Conservation (phyloP, 1,140 invertebrate genomes). For the Proctacanthus coquilletti region DNA sequence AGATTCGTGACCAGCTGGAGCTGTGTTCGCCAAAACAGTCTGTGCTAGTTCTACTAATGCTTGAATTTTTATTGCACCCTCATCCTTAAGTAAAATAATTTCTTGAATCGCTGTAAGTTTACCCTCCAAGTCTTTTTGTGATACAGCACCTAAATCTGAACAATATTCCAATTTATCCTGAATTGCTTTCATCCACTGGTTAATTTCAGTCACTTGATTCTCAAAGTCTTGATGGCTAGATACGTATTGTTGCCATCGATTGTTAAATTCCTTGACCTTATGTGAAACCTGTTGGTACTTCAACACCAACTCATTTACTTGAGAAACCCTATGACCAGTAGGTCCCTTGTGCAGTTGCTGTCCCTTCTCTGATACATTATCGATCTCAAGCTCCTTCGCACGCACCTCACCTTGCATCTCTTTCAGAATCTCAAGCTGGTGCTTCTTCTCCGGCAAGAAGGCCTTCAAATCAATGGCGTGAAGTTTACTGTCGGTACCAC, state of each 20-base stretch:
- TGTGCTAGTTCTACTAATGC: slow-evolving; percentile 76
- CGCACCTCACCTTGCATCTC: slow-evolving; percentile 72
- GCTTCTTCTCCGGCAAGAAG: slow-evolving; percentile 65
- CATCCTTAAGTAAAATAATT: slow-evolving; percentile 73
- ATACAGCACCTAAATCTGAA: slow-evolving; percentile 60
- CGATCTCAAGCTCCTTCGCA: slow-evolving; percentile 84
- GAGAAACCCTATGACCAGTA: slow-evolving; percentile 38
- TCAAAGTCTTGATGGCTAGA: slow-evolving; percentile 78
- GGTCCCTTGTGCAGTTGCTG: slow-evolving; percentile 63
- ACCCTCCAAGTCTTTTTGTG: slow-evolving; percentile 69
- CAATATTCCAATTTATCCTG: slow-evolving; percentile 72
- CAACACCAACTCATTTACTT: slow-evolving; percentile 71
- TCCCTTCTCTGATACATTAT: slow-evolving; percentile 77
- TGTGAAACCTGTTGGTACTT: slow-evolving; percentile 82
- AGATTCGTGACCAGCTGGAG: slow-evolving; percentile 66
- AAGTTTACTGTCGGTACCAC: slow-evolving; percentile 72
- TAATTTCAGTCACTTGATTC: slow-evolving; percentile 60
- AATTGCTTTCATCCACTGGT: slow-evolving; percentile 70
- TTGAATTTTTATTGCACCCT: slow-evolving; percentile 77
- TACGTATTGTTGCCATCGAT: slow-evolving; percentile 85
- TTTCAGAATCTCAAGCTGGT: slow-evolving; percentile 65
- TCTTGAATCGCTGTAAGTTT: slow-evolving; percentile 76
- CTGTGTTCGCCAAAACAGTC: slow-evolving; percentile 82
- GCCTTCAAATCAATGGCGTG: slow-evolving; percentile 80
- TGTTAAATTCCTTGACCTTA: slow-evolving; percentile 80